phyloP scores from a whole-genome alignment of 1,140 invertebrate genomes.

The Adelges cooleyi region DNA sequence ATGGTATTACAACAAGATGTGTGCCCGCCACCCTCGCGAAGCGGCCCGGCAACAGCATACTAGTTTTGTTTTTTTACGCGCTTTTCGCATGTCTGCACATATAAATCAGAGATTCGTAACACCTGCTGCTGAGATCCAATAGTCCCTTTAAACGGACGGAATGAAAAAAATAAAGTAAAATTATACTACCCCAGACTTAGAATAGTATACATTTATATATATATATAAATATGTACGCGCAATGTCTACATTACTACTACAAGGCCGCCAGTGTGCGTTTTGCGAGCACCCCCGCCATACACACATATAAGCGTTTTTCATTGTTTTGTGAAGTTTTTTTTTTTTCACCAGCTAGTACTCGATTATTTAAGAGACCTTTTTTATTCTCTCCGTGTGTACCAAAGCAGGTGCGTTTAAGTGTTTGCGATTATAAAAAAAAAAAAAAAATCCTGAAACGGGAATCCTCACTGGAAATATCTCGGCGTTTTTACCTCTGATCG shows the following conservation, averaged over 20 bases:
- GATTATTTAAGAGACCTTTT: neutral
- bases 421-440: too few species aligned
- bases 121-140: constrained; percentile 26
- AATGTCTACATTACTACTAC: constrained; percentile 29
- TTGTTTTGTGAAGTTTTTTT: neutral
- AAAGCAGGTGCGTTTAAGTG: constrained; percentile 13
- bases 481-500: too few species aligned
- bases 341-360: constrained; percentile 1
- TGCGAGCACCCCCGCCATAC: neutral
- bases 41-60: neutral
- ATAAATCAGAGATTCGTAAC: constrained; percentile 29
- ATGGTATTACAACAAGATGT: constrained; percentile 28
- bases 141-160: constrained; percentile 8
- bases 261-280: constrained; percentile 3
- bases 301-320: constrained; percentile 3
- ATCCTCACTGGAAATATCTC: too few species aligned
- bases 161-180: constrained; percentile 5
- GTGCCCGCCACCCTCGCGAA: constrained; percentile 15
- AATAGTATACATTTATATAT: too few species aligned
- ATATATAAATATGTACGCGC: too few species aligned
- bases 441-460: too few species aligned
- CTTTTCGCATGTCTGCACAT: constrained; percentile 28
- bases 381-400: too few species aligned
- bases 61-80: constrained; percentile 28
- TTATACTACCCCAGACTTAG: constrained; percentile 21